A percentile compares a stretch with the other conserved stretches of the same genome.
These are phyloP conservation scores for Tenthredo distinguenda DNA, from an alignment of 2,888 invertebrate genomes.

Conservation along the genomic window DNA sequence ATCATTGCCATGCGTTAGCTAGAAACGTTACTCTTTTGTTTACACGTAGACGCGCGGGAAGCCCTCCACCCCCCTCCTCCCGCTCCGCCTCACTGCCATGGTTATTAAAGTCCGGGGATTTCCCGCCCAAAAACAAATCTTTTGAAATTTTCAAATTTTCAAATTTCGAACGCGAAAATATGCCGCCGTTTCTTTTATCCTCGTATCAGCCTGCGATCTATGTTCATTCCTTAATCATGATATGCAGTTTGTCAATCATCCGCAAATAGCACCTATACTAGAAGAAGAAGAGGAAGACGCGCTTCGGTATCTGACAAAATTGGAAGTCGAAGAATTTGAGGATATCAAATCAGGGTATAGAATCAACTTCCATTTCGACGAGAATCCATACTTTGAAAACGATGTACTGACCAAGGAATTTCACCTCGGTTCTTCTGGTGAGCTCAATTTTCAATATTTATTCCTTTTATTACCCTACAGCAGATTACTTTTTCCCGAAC, in stretches of 20 bases:
- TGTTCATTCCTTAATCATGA: conserved; percentile 65
- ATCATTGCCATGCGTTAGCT: not conserved
- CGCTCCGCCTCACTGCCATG: not conserved
- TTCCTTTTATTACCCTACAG: conserved; percentile 2
- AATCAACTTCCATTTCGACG: conserved; percentile 88
- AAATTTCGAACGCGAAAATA: too few relatives aligned
- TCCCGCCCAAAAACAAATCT: conserved; percentile 11
- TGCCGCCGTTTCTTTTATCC: too few relatives aligned
- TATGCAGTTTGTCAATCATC: conserved; percentile 89
- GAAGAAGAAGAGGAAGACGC: conserved; percentile 92
- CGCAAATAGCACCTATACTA: conserved; percentile 89
- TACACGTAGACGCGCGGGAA: not conserved
- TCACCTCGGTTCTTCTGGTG: conserved; percentile 83
- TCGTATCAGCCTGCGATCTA: not conserved
- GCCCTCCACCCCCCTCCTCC: not conserved
- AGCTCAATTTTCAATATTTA: conserved; percentile 58
- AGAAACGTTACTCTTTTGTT: not conserved
- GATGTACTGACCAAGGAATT: conserved; percentile 89
- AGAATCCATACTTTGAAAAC: conserved; percentile 92
- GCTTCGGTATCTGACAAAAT: conserved; percentile 84
- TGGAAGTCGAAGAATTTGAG: conserved; percentile 92
- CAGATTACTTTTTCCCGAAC: too few relatives aligned
- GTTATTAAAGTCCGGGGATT: not conserved
- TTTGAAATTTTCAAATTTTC: not conserved
- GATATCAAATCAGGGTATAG: conserved; percentile 92